A percentile compares a stretch with the other conserved stretches of the same genome.
Conservation (phyloP, 2,113 vertebrate genomes). For the Lepus americanus region DNA sequence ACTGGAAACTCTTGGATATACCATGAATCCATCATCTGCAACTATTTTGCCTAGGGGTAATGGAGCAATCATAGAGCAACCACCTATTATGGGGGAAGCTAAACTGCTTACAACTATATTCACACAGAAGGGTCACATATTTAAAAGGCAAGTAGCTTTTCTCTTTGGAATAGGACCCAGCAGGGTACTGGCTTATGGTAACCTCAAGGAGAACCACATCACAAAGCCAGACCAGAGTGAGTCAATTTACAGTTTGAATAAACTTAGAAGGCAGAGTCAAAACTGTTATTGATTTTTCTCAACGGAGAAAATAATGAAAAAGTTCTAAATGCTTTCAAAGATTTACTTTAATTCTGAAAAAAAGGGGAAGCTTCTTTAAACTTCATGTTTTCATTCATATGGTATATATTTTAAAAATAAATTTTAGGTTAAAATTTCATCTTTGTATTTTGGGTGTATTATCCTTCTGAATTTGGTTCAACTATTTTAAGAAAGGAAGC, state of each 20-base stretch:
- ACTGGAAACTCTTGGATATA: slow-evolving; percentile 6
- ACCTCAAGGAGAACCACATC: not conserved
- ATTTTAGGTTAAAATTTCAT: slow-evolving; percentile 57
- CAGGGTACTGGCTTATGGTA: not conserved
- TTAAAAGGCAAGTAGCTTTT: slow-evolving; percentile 33
- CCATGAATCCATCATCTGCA: not conserved
- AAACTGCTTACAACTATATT: not conserved
- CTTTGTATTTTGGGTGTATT: slow-evolving; percentile 67
- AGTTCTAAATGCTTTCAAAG: slow-evolving; percentile 9
- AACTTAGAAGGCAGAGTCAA: slow-evolving; percentile 24
- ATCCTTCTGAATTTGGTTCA: slow-evolving; percentile 73
- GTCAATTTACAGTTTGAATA: slow-evolving; percentile 37
- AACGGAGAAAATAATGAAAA: slow-evolving; percentile 50
- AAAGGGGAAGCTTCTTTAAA: slow-evolving; percentile 24
- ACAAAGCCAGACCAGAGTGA: slow-evolving; percentile 32
- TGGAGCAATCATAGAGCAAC: slow-evolving; percentile 27
- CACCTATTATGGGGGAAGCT: not conserved
- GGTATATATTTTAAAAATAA: slow-evolving; percentile 56
- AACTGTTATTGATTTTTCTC: slow-evolving; percentile 52
- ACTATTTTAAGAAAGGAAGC: slow-evolving; percentile 82
- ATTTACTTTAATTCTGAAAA: slow-evolving; percentile 35
- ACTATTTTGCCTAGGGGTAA: slow-evolving; percentile 36
- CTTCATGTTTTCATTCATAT: slow-evolving; percentile 60
- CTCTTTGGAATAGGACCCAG: slow-evolving; percentile 29
- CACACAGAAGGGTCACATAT: not conserved